Base-by-base conservation (phyloP, 1,140 invertebrate genomes). In the Luehdorfia chinensis region DNA sequence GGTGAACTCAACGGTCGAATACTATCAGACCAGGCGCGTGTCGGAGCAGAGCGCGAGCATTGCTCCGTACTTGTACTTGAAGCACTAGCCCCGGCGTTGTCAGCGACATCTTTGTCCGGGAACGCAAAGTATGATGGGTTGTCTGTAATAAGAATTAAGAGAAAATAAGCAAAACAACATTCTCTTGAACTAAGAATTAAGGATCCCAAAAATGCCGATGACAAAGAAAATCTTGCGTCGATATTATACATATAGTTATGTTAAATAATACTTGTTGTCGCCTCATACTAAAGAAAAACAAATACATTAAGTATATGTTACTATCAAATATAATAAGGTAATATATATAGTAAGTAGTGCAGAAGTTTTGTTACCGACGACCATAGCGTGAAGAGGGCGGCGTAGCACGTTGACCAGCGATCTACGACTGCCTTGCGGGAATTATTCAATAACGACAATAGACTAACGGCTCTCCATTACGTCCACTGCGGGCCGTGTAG, bases 61-160 rank as follows among this genome's bases (percentile, higher is more conserved):
- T 71, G 66, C 43, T 85, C 79, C 1, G 70, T 47, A 6, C 59
- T 56, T 4, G 63, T 59, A 19, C 45, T 41, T 5, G 59, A 47
- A 8, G 68, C 45, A 30, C 67, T 65, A 9, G 57, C 28, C 2
- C n/a, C 9, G 6, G 28, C 66, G 34, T 55, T 73, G 25, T 78
- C 71, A 8, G 74, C 47, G 30, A 80, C 71, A 71, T 84, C 72
- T 59, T 78, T 84, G 34, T 85, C 81, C 32, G 88, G 75, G 50
- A 89, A 73, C 39, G 87, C 80, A 53, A 89, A 89, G 65, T 89
- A 89, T n/a, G 88, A 89, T 28, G 88, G 88, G 59, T 89, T 89
- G 69, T 89, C 88, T 89, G 78, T 9, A 84, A 87, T 43, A 62
- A 80, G 66, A 30, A 13, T 19, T 41, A 30, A 16, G n/a, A 15